Evolutionary conservation across 2,888 invertebrate species (phyloP), one percentile per base, ranked within the genome.

Genomic region (Nebria brevicollis): DNA sequence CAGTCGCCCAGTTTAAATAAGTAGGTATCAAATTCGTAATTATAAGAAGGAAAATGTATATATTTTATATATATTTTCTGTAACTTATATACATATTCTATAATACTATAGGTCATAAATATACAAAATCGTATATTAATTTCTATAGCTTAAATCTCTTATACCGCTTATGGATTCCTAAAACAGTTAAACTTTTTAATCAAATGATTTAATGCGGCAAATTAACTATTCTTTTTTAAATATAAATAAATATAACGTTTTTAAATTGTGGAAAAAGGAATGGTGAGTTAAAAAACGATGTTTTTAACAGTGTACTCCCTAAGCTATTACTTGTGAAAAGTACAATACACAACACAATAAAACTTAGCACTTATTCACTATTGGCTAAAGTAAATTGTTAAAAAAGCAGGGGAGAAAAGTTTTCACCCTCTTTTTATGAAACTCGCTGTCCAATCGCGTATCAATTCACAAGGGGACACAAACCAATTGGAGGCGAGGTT

Each of bases 361-460:
- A 79, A 75, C 43, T 79, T 74, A n/a, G 74, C 75, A 79, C 74
- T 79, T 79, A 79, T 66, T 80, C 75, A 75, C 70, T 83, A 87
- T 87, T 87, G 87, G 87, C 84, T 84, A 83, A 82, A 82, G 86
- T 86, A 87, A 87, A 87, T 85, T 85, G 84, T 84, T 87, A 87
- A 87, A 87, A 87, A 87, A 87, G 86, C 85, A 84, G 86, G 87
- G 87, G 85, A 42, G 41, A 85, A 85, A 85, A 75, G 84, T 85
- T 84, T 84, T 85, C 86, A 86, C 80, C 87, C 86, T 86, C 85
- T 86, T 86, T 86, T 85, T 85, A 85, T 76, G 83, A 85, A 84
- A 65, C 75, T 66, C 26, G 1, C 6, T 41, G 34, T 75, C 87
- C 87, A 87, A 87, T 87, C 83, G 85, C 84, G 84, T 84, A 84